These are phyloP conservation scores for Cecropterus lyciades DNA, from an alignment of 1,140 invertebrate species.

Conservation along the genomic window DNA sequence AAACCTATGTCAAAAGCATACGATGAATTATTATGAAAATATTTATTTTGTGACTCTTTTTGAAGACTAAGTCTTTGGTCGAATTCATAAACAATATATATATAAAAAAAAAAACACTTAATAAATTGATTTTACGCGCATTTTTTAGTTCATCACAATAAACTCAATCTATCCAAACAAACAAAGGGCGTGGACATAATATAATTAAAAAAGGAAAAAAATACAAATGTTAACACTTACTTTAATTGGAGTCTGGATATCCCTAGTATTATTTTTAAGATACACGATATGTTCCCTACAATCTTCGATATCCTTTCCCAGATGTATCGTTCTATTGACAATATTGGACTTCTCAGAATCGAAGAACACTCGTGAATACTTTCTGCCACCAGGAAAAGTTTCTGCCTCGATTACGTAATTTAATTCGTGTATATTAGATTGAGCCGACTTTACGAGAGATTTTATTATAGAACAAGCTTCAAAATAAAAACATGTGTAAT, in stretches of 20 bases:
- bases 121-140: too few relatives aligned
- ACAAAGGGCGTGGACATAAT: too few relatives aligned
- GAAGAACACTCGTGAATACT: conserved; percentile 93
- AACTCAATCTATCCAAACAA: too few relatives aligned
- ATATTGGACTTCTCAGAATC: conserved; percentile 85
- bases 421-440: conserved; percentile 84
- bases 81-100: too few relatives aligned
- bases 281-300: conserved; percentile 92
- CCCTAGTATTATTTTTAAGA: conserved; percentile 92
- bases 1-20: too few relatives aligned
- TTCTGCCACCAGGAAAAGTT: conserved; percentile 90
- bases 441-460: conserved; percentile 85
- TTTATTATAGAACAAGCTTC: conserved; percentile 93
- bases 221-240: too few relatives aligned
- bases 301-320: conserved; percentile 84
- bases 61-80: too few relatives aligned
- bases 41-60: too few relatives aligned
- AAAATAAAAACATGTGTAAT: conserved; percentile 94
- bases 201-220: too few relatives aligned
- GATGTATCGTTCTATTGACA: conserved; percentile 85
- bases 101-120: too few relatives aligned
- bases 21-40: too few relatives aligned
- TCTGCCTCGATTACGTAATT: conserved; percentile 94
- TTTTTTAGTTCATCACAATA: too few relatives aligned
- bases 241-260: conserved; percentile 93